A percentile compares a stretch with the other conserved stretches of the same genome.
Conservation (phyloP, 2,797 vertebrate genomes). For the Platyrinchus mystaceus region DNA sequence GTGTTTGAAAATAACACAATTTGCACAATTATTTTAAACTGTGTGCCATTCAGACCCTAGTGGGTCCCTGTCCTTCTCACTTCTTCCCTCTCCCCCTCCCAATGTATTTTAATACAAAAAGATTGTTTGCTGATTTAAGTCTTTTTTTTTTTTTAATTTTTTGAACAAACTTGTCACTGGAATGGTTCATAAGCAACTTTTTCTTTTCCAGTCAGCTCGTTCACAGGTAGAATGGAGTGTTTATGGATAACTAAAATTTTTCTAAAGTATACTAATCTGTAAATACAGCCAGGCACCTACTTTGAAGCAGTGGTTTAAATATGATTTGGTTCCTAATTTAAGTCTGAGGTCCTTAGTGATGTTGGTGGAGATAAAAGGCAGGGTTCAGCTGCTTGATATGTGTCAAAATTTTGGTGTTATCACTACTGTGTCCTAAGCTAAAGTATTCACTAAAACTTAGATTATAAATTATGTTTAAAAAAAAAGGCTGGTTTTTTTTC, state of each 20-base stretch:
- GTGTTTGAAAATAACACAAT: background rate
- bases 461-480: background rate
- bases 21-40: constrained; percentile 27
- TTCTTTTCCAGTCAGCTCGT: constrained; percentile 7
- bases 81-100: background rate
- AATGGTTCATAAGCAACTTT: background rate
- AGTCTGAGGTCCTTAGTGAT: background rate
- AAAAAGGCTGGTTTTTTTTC: background rate
- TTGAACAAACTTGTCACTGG: background rate
- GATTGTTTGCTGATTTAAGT: background rate
- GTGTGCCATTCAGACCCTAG: background rate
- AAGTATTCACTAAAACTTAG: constrained; percentile 42
- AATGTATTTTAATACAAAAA: constrained; percentile 17
- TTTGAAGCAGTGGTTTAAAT: constrained; percentile 6
- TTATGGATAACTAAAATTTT: background rate
- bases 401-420: background rate
- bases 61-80: background rate
- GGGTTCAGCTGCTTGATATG: background rate
- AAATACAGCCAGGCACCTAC: background rate
- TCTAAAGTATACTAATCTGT: background rate
- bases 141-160: background rate
- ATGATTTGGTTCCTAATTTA: background rate
- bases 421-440: constrained; percentile 29
- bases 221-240: constrained; percentile 1
- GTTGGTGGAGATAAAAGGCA: background rate